A percentile compares a stretch with the other conserved stretches of the same genome.
These are phyloP conservation scores for Platycheirus rosarum DNA, from an alignment of 2,888 invertebrate species.

Conservation along the genomic window DNA sequence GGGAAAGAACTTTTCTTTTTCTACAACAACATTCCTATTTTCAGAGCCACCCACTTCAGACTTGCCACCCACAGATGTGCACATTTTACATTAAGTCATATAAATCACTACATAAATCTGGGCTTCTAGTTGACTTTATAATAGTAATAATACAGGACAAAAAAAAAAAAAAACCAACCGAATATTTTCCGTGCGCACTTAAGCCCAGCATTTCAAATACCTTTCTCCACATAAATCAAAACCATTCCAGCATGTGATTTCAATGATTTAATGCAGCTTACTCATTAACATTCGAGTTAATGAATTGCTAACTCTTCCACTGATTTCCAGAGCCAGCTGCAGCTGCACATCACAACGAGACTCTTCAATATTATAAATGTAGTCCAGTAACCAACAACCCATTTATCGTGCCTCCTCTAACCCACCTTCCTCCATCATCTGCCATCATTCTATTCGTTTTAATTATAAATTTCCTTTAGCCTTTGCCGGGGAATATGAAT, in stretches of 20 bases:
- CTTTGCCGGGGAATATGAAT: slow-evolving; percentile 30
- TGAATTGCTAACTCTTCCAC: slow-evolving; percentile 31
- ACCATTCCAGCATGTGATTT: slow-evolving; percentile 28
- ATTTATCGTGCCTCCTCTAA: neutral
- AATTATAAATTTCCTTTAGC: slow-evolving; percentile 42
- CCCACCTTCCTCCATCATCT: neutral
- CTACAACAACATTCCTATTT: no score
- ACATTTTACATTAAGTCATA: no score
- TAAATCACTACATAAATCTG: slow-evolving; percentile 18
- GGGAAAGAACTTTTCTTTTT: no score
- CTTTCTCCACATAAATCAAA: slow-evolving; percentile 39
- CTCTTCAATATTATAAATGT: slow-evolving; percentile 21
- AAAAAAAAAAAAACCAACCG: neutral
- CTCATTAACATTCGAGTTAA: slow-evolving; percentile 53
- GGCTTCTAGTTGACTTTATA: slow-evolving; percentile 6
- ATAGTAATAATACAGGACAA: no score
- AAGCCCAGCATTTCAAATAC: slow-evolving; percentile 21
- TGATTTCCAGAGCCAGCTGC: slow-evolving; percentile 44
- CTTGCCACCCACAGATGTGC: no score
- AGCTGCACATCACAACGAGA: slow-evolving; percentile 28
- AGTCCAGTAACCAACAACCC: neutral
- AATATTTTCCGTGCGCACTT: slow-evolving; percentile 13
- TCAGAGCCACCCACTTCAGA: no score
- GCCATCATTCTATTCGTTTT: slow-evolving; percentile 24
- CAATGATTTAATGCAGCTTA: slow-evolving; percentile 40